Base-by-base conservation (phyloP, 2,888 invertebrate genomes). In the Euclidia mi region DNA sequence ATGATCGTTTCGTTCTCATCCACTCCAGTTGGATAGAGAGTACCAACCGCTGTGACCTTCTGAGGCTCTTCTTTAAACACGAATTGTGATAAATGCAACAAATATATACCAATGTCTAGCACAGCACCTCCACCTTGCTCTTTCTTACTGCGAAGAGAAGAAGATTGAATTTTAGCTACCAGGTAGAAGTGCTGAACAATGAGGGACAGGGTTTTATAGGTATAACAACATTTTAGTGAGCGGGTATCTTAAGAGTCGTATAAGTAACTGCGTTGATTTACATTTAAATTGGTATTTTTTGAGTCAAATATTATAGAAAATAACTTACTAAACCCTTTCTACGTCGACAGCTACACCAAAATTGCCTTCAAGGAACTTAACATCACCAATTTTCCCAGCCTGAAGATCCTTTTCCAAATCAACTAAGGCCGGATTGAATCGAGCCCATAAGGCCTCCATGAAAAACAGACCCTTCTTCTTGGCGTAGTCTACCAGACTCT, bases 391-490 rank as follows among this genome's bases (percentile, higher is more conserved):
- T 25, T 91, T 95, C 1, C 96, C 96, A 0, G 92, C 81, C 0
- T 95, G 89, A 2, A 98, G 94, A 76, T 96, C 95, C 71, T 96
- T 95, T 47, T 95, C 95, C 41, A 98, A 81, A 65, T 96, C 95
- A 41, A 95, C 90, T 82, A 98, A 98, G 0, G 95, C 95, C 0
- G 98, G 98, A 56, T 98, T 96, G 78, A 95, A 98, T 29, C 98
- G 95, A 0, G 97, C 97, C 98, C 98, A 99, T n/a, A 98, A 95
- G 0, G 96, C 98, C 95, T 98, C 98, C 98, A 98, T 98, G 0
- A 98, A 84, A 79, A 98, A 98, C 0, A 97, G 84, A 3, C 97
- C 96, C 76, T 97, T 97, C 25, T 94, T 85, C 77, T 95, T 95
- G 0, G 98, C 98, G 0, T 96, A 82, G 12, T 95, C 91, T 9